Evolutionary conservation across 1,140 invertebrate species (phyloP).

Genomic region (Dysdera silvatica): DNA sequence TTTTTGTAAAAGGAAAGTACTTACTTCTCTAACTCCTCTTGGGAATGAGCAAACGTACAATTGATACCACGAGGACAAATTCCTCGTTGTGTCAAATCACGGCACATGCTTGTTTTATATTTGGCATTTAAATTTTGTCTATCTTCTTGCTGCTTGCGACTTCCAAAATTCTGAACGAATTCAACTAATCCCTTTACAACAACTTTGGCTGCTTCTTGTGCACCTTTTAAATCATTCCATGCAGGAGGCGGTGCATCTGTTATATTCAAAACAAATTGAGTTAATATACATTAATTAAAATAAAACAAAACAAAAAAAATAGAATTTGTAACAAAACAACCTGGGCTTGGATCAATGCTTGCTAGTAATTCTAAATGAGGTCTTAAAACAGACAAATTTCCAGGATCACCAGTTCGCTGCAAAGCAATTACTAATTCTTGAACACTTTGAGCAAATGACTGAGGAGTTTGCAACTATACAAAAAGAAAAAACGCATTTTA

Average conservation of each 20-base stretch:
- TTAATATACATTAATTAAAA: not conserved
- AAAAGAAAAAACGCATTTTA: not conserved
- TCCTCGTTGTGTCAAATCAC: constrained; percentile 66
- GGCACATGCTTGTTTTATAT: constrained; percentile 86
- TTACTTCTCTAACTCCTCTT: constrained; percentile 79
- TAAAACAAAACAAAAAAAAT: not conserved
- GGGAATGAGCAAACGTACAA: constrained; percentile 87
- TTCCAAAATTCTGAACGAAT: constrained; percentile 63
- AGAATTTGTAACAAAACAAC: constrained; percentile 39
- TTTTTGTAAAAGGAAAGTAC: constrained; percentile 10
- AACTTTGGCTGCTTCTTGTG: constrained; percentile 68
- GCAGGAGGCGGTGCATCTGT: constrained; percentile 61
- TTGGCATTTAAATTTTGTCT: constrained; percentile 59
- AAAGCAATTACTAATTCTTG: constrained; percentile 86
- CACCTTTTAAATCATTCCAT: constrained; percentile 53
- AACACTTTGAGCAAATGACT: constrained; percentile 73
- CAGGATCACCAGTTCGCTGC: constrained; percentile 82
- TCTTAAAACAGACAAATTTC: constrained; percentile 57
- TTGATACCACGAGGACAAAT: constrained; percentile 73
- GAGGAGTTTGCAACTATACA: constrained; percentile 77
- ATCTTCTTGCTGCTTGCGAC: constrained; percentile 40
- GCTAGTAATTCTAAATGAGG: constrained; percentile 77
- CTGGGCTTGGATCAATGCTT: constrained; percentile 68
- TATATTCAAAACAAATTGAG: constrained; percentile 15
- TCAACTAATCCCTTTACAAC: constrained; percentile 76